Percentiles rank a stretch among this genome's conserved stretches.
Conservation (phyloP, 2,113 vertebrate species). For the Murina feae region DNA sequence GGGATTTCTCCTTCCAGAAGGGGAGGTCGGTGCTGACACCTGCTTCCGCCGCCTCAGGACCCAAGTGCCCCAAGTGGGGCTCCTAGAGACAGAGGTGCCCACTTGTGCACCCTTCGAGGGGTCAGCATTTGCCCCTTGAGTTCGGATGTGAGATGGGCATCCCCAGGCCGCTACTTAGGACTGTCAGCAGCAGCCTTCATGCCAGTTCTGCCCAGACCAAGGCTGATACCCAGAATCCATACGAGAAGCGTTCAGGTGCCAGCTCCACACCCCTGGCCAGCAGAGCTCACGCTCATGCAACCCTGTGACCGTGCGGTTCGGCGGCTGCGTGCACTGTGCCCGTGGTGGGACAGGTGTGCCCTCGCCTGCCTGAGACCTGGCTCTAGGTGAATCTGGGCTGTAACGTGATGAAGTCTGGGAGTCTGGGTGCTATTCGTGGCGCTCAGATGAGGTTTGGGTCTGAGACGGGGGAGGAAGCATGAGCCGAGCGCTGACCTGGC, state of each 20-base stretch:
- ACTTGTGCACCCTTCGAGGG: rapidly evolving
- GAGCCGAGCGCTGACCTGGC: neutral
- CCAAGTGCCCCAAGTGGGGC: neutral
- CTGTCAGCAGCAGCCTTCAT: neutral
- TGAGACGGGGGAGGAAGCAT: rapidly evolving
- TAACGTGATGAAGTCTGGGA: too few relatives aligned
- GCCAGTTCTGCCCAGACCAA: neutral
- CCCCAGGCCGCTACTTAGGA: neutral
- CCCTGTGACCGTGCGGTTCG: rapidly evolving
- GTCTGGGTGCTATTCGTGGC: rapidly evolving
- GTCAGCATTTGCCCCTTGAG: neutral
- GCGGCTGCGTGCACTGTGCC: rapidly evolving
- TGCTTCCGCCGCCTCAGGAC: neutral
- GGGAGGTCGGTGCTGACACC: rapidly evolving
- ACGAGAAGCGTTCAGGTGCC: neutral
- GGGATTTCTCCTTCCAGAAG: rapidly evolving
- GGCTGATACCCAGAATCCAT: neutral
- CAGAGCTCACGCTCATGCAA: rapidly evolving
- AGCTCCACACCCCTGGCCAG: too few relatives aligned
- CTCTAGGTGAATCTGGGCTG: too few relatives aligned
- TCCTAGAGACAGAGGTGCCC: neutral
- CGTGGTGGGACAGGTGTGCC: neutral
- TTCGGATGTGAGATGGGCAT: rapidly evolving
- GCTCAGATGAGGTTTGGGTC: rapidly evolving
- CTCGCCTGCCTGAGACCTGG: neutral